Conservation (phyloP, 1,140 invertebrate species). For the Magallana angulata region DNA sequence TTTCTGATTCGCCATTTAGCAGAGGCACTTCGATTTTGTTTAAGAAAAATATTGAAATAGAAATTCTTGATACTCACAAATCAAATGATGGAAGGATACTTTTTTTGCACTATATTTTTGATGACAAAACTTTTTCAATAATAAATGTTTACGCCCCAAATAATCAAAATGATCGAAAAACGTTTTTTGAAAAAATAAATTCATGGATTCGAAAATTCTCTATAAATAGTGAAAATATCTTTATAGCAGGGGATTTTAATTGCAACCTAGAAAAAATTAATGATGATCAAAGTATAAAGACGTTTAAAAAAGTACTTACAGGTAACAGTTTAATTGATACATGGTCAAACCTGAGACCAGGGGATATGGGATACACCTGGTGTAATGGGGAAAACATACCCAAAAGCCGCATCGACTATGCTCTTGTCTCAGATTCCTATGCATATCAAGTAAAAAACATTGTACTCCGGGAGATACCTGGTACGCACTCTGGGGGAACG, state of each 20-base stretch:
- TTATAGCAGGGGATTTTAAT: conserved; percentile 3
- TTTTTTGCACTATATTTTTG: not conserved
- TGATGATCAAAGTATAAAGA: not conserved
- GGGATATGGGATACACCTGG: no score
- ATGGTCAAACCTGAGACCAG: no score
- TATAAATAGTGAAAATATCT: not conserved
- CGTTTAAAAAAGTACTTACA: no score
- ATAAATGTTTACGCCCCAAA: not conserved
- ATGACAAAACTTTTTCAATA: not conserved
- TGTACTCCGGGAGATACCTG: not conserved
- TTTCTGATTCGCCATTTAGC: conserved; percentile 11
- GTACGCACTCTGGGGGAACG: not conserved
- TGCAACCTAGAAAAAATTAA: not conserved
- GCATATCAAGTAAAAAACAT: not conserved
- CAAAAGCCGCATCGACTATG: not conserved
- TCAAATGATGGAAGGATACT: conserved; percentile 31
- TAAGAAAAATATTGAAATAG: not conserved
- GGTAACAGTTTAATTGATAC: no score
- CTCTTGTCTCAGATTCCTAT: not conserved
- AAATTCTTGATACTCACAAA: conserved; percentile 21
- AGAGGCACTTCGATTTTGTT: conserved; percentile 2
- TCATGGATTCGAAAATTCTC: not conserved
- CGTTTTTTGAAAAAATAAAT: conserved; percentile 18
- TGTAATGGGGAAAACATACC: not conserved
- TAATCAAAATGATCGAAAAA: not conserved